A percentile compares a stretch with the other conserved stretches of the same genome.
phyloP scores from a whole-genome alignment of 2,888 invertebrate genomes.

The Microplitis manilae region DNA sequence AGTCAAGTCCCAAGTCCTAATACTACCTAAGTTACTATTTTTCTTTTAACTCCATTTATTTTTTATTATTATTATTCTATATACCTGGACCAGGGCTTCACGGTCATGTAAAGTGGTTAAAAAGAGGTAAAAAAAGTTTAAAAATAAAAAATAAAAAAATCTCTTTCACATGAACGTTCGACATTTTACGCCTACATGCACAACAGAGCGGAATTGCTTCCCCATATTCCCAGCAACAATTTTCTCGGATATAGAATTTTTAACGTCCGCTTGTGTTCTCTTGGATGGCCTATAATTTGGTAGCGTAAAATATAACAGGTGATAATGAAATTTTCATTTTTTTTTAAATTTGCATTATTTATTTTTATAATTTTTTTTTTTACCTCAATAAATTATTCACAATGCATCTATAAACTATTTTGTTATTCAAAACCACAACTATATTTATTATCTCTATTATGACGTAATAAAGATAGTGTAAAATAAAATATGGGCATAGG shows the following conservation, averaged over 20 bases:
- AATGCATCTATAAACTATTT: constrained; percentile 22
- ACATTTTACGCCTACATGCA: constrained; percentile 42
- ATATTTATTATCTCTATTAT: constrained; percentile 18
- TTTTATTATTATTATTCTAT: not conserved
- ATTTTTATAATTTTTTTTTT: not conserved
- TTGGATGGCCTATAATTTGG: constrained; percentile 25
- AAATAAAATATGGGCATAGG: constrained; percentile 45
- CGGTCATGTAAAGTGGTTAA: constrained; percentile 37
- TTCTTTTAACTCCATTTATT: constrained; percentile 11
- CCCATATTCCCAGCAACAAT: constrained; percentile 38
- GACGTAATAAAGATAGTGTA: constrained; percentile 10
- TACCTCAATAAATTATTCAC: constrained; percentile 8
- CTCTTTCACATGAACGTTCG: constrained; percentile 31
- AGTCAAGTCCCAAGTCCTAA: not conserved
- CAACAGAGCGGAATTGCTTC: constrained; percentile 37
- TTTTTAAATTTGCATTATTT: not conserved
- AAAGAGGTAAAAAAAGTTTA: not conserved
- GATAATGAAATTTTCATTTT: constrained; percentile 27
- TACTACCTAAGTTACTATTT: not conserved
- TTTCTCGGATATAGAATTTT: constrained; percentile 43
- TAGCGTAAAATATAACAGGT: constrained; percentile 21
- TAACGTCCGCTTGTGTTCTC: constrained; percentile 31
- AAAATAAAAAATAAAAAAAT: constrained; percentile 13
- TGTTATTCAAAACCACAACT: constrained; percentile 15
- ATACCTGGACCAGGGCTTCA: constrained; percentile 2